phyloP scores from a whole-genome alignment of 1,140 invertebrate species.

The Drosophila ambigua region DNA sequence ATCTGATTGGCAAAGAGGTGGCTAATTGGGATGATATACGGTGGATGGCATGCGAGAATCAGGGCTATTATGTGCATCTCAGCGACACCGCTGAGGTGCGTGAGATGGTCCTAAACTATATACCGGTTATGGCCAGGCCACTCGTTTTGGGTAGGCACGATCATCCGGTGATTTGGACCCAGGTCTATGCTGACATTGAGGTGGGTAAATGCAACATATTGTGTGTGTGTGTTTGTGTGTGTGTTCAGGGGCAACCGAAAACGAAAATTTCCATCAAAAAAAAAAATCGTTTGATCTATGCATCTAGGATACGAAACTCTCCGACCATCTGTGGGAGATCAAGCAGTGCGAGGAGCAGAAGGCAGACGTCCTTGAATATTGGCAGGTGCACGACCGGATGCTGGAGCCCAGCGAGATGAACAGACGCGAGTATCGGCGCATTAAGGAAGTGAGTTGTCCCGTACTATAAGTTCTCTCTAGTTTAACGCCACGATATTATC shows the following conservation, averaged over 20 bases:
- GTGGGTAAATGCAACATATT: conserved; percentile 84
- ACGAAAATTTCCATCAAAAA: conserved; percentile 25
- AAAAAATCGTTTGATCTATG: conserved; percentile 38
- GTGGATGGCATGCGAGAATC: conserved; percentile 98
- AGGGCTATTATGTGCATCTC: conserved; percentile 97
- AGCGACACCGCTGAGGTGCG: conserved; percentile 96
- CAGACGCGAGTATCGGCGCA: conserved; percentile 62
- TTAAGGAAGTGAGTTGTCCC: conserved; percentile 58
- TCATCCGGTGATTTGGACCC: conserved; percentile 94
- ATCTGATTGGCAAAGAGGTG: conserved; percentile 96
- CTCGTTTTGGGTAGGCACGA: conserved; percentile 91
- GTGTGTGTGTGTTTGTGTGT: no score
- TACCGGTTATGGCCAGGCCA: conserved; percentile 95
- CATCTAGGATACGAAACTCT: conserved; percentile 92
- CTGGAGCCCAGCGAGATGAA: conserved; percentile 62
- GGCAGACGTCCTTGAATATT: conserved; percentile 84
- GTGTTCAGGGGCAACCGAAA: background rate
- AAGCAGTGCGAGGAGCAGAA: conserved; percentile 91
- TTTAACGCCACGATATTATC: background rate
- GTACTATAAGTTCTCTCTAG: no score
- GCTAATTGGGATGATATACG: conserved; percentile 92
- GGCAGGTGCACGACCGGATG: conserved; percentile 66
- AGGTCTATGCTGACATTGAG: conserved; percentile 95
- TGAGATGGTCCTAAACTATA: conserved; percentile 96
- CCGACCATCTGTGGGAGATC: conserved; percentile 94